Evolutionary conservation across 1,140 invertebrate species (phyloP), one percentile per base, ranked within the genome.

Genomic region (Zaprionus davidi): DNA sequence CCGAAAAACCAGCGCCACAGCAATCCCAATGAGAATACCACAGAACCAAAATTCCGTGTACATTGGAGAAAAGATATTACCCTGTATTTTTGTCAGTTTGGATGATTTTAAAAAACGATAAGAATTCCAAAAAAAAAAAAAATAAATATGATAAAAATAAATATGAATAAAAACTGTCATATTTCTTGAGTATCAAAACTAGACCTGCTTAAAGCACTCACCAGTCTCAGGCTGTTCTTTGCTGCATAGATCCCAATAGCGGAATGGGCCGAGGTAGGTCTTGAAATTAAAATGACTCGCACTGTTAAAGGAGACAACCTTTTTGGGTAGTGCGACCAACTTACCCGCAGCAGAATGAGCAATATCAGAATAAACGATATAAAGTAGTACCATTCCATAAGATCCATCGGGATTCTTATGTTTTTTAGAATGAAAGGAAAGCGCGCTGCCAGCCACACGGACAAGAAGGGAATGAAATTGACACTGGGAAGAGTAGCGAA

Each of bases 31-130:
- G 1, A 90, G 66, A 59, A 90, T 38, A 58, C 68, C 81, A 55
- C 82, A 88, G 56, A 90, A 73, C 75, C 85, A 90, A 65, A 90
- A 71, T 49, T 81, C 82, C 64, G 49, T 69, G 71, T 73, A 78
- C 84, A 88, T 88, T 76, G 57, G 57, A 15, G 12, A 7, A 12
- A 34, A 13, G n/a, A 20, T 56, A 60, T 36, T 7, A 4, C 13
- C 57, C 11, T 36, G 12, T 31, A 49, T 59, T 64, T 73, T 71
- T 38, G 66, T 63, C 31, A 57, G 51, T 41, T 74, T 58, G 4
- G 26, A 34, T 59, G 58, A 59, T 26, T 65, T 56, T 3, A 41
- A 22, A 66, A 28, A 2, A 44, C 34, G 28, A 20, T 20, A 7
- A 34, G 55, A 51, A 24, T 56, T 31, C 41, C 6, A 46, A 46